These are phyloP conservation scores for Mythimna albipuncta DNA, from an alignment of 2,888 invertebrate genomes.

Conservation along the genomic window DNA sequence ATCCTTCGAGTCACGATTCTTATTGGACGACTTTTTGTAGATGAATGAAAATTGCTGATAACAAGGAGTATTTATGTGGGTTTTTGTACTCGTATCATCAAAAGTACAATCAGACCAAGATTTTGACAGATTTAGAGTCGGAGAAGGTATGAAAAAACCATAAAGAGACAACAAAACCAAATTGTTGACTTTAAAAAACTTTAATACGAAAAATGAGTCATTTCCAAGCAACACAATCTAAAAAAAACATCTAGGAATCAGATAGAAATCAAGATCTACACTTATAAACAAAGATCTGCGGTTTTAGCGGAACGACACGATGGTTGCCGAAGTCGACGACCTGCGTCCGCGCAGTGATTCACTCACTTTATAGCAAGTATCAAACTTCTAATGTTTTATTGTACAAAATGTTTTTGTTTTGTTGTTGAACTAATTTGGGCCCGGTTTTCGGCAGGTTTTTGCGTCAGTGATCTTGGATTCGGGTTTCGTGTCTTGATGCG, in stretches of 20 bases:
- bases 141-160: neutral
- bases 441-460: slow-evolving; percentile 8
- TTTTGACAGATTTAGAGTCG: too few relatives aligned
- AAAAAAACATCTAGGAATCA: slow-evolving; percentile 46
- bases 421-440: slow-evolving; percentile 37
- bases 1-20: slow-evolving; percentile 9
- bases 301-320: slow-evolving; percentile 61
- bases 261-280: slow-evolving; percentile 55
- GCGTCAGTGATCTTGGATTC: neutral
- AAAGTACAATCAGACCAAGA: too few relatives aligned
- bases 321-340: slow-evolving; percentile 60
- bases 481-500: neutral
- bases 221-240: slow-evolving; percentile 19
- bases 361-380: slow-evolving; percentile 56
- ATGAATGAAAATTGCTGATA: neutral
- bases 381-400: slow-evolving; percentile 58
- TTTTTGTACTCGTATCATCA: too few relatives aligned
- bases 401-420: slow-evolving; percentile 39
- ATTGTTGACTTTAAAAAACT: neutral
- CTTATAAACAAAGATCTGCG: slow-evolving; percentile 47
- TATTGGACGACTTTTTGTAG: neutral
- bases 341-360: slow-evolving; percentile 52
- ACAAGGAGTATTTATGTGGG: neutral
- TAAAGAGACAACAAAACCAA: neutral
- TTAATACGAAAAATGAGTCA: slow-evolving; percentile 8